phyloP scores from a whole-genome alignment of 2,797 vertebrate genomes.

The Leuciscus waleckii region DNA sequence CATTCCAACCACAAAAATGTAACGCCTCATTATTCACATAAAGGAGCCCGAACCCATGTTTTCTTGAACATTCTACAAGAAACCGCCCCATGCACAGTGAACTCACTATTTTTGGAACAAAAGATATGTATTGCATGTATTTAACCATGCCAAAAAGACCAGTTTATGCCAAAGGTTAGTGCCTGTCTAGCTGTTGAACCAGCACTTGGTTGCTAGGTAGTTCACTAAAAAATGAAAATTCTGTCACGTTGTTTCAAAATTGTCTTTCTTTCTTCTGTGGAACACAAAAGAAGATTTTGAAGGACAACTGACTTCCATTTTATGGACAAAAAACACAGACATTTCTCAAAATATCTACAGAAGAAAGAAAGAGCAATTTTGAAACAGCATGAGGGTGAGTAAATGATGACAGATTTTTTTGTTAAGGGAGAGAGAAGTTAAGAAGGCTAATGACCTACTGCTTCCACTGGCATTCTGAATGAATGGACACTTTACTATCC shows the following conservation, averaged over 20 bases:
- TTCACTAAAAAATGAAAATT: background rate
- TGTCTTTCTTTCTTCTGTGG: background rate
- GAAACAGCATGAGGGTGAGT: background rate
- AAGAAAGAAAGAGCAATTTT: background rate
- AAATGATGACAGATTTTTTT: background rate
- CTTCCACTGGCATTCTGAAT: background rate
- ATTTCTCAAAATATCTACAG: background rate
- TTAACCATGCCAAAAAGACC: background rate
- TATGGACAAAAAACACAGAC: background rate
- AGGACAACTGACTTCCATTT: background rate
- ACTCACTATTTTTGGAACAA: constrained; percentile 10
- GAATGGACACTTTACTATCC: background rate
- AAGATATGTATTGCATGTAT: background rate
- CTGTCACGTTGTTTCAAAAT: background rate
- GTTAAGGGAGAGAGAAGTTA: too few relatives aligned
- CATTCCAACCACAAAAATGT: constrained; percentile 10
- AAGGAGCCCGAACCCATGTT: constrained; percentile 4
- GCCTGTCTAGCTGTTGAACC: background rate
- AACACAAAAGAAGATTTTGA: background rate
- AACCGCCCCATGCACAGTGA: background rate
- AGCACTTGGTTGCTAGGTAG: background rate
- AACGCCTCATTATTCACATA: constrained; percentile 24
- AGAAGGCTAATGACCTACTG: background rate
- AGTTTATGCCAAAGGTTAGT: background rate
- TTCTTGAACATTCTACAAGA: background rate